A percentile compares a stretch with the other conserved stretches of the same genome.
phyloP scores from a whole-genome alignment of 1,140 invertebrate species.

The Platorchestia sp. region DNA sequence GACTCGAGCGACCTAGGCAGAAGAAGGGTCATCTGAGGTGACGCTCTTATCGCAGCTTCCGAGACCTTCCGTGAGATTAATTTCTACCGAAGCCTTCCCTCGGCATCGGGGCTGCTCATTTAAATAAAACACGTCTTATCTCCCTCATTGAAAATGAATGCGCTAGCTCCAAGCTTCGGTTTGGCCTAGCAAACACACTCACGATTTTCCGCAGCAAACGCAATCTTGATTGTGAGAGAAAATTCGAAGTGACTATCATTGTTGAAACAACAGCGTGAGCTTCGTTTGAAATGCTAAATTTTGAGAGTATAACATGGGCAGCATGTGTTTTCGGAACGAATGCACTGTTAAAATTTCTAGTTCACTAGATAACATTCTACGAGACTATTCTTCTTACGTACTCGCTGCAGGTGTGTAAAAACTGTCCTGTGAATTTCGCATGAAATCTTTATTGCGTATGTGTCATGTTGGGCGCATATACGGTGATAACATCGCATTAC shows the following conservation, averaged over 20 bases:
- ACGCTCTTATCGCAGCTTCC: slow-evolving; percentile 32
- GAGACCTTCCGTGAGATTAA: slow-evolving; percentile 19
- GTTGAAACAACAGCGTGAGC: no score
- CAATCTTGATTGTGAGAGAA: background rate
- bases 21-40: slow-evolving; percentile 21
- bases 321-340: no score
- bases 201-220: background rate
- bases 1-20: background rate
- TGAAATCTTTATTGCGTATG: background rate
- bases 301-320: no score
- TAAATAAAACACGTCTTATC: slow-evolving; percentile 10
- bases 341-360: background rate
- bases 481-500: background rate
- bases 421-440: background rate
- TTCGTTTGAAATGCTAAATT: no score
- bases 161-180: background rate
- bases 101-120: background rate
- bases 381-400: background rate
- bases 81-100: background rate
- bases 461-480: background rate
- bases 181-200: no score
- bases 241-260: background rate
- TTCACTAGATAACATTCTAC: background rate
- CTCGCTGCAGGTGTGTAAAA: background rate
- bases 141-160: background rate